Percentiles rank a stretch among this genome's conserved stretches.
These are phyloP conservation scores for Litoditis marina DNA, from an alignment of 2,888 invertebrate genomes.

Conservation along the genomic window DNA sequence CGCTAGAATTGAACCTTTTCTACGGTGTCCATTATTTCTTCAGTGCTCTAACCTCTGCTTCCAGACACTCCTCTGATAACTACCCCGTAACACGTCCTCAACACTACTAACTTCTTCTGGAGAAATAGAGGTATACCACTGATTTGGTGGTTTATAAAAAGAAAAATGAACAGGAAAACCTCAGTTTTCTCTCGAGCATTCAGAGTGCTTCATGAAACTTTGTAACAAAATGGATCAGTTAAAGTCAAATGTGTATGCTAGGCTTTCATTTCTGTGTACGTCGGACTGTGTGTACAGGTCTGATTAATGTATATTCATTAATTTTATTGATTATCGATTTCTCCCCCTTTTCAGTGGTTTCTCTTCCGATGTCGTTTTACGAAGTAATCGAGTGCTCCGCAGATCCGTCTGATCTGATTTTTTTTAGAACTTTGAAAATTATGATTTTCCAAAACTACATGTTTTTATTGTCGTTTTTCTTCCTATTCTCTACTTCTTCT, in stretches of 20 bases:
- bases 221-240: too few species aligned
- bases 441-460: too few species aligned
- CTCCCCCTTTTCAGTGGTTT: background rate
- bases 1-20: constrained; percentile 10
- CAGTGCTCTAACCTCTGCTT: constrained; percentile 6
- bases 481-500: too few species aligned
- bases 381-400: background rate
- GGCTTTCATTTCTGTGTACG: too few species aligned
- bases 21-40: background rate
- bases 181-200: background rate
- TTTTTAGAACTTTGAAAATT: too few species aligned
- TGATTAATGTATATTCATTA: too few species aligned
- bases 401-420: background rate
- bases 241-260: background rate
- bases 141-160: background rate
- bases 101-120: constrained; percentile 29
- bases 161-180: background rate
- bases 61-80: constrained; percentile 38
- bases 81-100: constrained; percentile 38
- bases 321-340: background rate
- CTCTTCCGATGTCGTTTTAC: background rate
- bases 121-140: background rate
- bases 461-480: too few species aligned
- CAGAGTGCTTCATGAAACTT: too few species aligned
- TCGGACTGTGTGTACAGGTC: too few species aligned